Conservation (phyloP, 1,140 invertebrate species). For the Lerema accius region DNA sequence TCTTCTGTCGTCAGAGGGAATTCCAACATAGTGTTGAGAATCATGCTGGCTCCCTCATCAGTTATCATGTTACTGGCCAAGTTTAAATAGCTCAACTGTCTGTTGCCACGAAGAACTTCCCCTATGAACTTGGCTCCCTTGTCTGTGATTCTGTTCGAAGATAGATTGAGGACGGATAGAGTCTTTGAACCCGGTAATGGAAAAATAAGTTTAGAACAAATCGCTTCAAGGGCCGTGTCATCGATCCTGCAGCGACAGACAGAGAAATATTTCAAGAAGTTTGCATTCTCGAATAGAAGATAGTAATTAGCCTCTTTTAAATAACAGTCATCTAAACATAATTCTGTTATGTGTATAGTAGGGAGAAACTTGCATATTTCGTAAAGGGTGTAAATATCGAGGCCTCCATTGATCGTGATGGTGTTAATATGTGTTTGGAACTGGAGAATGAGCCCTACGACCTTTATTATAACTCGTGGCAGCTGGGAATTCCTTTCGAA, state of each 20-base stretch:
- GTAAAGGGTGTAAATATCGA: constrained; percentile 45
- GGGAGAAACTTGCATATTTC: constrained; percentile 53
- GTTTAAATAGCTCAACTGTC: constrained; percentile 57
- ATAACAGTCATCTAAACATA: constrained; percentile 53
- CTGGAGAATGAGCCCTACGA: constrained; percentile 47
- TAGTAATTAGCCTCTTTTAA: constrained; percentile 57
- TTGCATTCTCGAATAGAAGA: constrained; percentile 44
- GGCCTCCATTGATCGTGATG: constrained; percentile 49
- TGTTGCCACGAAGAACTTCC: constrained; percentile 53
- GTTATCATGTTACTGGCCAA: constrained; percentile 57
- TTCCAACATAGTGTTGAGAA: constrained; percentile 47
- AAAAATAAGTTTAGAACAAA: constrained; percentile 42
- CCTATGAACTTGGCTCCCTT: constrained; percentile 50
- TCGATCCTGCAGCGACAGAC: constrained; percentile 57
- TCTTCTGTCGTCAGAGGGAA: constrained; percentile 51
- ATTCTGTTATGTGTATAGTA: constrained; percentile 49
- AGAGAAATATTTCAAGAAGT: constrained; percentile 49
- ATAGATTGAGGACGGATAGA: constrained; percentile 54
- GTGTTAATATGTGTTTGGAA: constrained; percentile 45
- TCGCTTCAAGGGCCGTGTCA: constrained; percentile 48
- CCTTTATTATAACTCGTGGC: constrained; percentile 49
- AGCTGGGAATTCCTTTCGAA: constrained; percentile 49
- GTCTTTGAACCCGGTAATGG: constrained; percentile 53
- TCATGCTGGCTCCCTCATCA: constrained; percentile 50
- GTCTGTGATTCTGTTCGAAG: constrained; percentile 65